phyloP scores from a whole-genome alignment of 2,797 vertebrate species.

The Babyrousa celebensis region DNA sequence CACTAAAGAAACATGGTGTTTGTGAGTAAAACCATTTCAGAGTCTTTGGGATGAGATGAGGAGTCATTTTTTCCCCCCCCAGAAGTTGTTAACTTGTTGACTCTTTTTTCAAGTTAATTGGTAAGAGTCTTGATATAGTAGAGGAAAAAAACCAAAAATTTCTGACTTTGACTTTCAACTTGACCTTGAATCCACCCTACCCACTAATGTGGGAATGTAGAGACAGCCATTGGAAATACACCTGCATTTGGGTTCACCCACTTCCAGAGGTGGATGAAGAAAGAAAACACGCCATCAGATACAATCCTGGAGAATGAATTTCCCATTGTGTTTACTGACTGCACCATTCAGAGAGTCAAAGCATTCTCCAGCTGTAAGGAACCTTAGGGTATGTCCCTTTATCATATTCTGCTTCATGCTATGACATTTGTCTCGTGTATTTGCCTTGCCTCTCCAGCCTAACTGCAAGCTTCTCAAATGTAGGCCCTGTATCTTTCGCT shows the following conservation, averaged over 20 bases:
- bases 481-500: background rate
- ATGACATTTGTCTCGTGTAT: background rate
- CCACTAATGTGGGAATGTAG: background rate
- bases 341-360: background rate
- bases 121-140: conserved; percentile 42
- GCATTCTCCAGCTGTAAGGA: background rate
- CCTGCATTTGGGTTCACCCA: accelerated
- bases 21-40: conserved; percentile 68
- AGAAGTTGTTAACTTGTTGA: conserved; percentile 71
- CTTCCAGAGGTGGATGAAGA: conserved; percentile 9
- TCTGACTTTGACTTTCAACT: conserved; percentile 61
- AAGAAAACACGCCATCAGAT: background rate
- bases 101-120: conserved; percentile 70
- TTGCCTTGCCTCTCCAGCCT: conserved; percentile 10
- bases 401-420: background rate
- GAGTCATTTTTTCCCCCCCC: background rate
- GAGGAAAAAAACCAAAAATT: conserved; percentile 1
- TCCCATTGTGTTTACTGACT: background rate
- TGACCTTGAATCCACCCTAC: conserved; percentile 67
- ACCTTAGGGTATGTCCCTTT: background rate
- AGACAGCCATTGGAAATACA: background rate
- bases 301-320: background rate
- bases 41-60: conserved; percentile 65
- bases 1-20: conserved; percentile 59
- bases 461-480: conserved; percentile 9